phyloP scores from a whole-genome alignment of 2,797 vertebrate species.

The Paramormyrops hopkinsi region DNA sequence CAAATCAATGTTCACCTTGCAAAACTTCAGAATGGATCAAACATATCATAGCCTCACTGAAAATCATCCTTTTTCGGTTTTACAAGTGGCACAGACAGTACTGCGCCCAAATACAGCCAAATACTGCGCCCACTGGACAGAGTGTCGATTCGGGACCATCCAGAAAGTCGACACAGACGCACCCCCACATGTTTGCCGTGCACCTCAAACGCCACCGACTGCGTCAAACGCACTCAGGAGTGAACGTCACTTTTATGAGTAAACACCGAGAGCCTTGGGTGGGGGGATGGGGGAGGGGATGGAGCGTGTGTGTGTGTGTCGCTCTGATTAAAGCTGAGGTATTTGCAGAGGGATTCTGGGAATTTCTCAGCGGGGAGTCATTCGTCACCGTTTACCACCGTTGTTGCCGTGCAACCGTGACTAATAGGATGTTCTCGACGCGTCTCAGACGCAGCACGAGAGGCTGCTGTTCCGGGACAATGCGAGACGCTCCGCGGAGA shows the following conservation, averaged over 20 bases:
- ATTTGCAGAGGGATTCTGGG: slow-evolving; percentile 9
- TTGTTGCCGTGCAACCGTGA: not conserved
- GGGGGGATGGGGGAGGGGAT: not conserved
- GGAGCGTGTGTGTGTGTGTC: not conserved
- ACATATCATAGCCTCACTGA: not conserved
- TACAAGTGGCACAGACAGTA: not conserved
- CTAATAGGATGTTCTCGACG: not conserved
- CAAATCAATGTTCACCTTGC: not conserved
- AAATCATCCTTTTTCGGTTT: not conserved
- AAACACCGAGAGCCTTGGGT: not conserved
- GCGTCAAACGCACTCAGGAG: not conserved
- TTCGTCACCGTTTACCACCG: not conserved
- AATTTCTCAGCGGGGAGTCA: not conserved
- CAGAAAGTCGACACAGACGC: not conserved
- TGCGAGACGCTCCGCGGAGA: not conserved
- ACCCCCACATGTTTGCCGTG: not conserved
- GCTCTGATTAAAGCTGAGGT: not conserved
- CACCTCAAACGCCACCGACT: not conserved
- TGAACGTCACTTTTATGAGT: not conserved
- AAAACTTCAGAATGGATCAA: not conserved
- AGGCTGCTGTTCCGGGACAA: not conserved
- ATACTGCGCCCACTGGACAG: too few species aligned
- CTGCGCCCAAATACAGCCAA: too few species aligned
- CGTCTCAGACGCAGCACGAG: not conserved
- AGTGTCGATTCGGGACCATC: not conserved